phyloP scores from a whole-genome alignment of 2,888 invertebrate species.

The Aspidiotus destructor region DNA sequence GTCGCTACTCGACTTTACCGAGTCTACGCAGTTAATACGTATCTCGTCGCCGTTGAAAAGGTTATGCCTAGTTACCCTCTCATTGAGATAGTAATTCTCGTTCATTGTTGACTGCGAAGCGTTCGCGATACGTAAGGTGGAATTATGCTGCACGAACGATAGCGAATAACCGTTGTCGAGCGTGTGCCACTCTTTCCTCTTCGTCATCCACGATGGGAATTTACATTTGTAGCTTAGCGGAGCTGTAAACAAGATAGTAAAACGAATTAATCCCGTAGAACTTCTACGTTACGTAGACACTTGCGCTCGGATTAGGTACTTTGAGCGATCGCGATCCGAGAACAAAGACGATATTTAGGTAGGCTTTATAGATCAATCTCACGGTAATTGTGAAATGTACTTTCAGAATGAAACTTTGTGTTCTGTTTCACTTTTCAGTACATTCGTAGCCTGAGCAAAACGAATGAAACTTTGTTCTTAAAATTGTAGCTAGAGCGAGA shows the following conservation, averaged over 20 bases:
- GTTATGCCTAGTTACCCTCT: conserved; percentile 17
- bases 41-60: conserved; percentile 45
- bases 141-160: conserved; percentile 71
- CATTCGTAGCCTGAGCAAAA: too few species aligned
- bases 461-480: too few species aligned
- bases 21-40: conserved; percentile 55
- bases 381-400: too few species aligned
- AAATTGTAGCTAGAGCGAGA: too few species aligned
- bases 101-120: conserved; percentile 47
- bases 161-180: conserved; percentile 76
- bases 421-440: too few species aligned
- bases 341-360: too few species aligned
- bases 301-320: too few species aligned
- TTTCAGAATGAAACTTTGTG: too few species aligned
- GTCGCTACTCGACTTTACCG: conserved; percentile 51
- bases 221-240: conserved; percentile 66
- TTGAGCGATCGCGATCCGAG: too few species aligned
- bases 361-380: too few species aligned
- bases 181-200: conserved; percentile 78
- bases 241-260: conserved; percentile 43
- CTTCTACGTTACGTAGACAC: too few species aligned
- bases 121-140: conserved; percentile 60
- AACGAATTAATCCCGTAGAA: too few species aligned
- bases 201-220: conserved; percentile 79
- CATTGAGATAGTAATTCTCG: conserved; percentile 38